These are phyloP conservation scores for Zapornia atra DNA, from an alignment of 2,113 vertebrate species.

Conservation along the genomic window DNA sequence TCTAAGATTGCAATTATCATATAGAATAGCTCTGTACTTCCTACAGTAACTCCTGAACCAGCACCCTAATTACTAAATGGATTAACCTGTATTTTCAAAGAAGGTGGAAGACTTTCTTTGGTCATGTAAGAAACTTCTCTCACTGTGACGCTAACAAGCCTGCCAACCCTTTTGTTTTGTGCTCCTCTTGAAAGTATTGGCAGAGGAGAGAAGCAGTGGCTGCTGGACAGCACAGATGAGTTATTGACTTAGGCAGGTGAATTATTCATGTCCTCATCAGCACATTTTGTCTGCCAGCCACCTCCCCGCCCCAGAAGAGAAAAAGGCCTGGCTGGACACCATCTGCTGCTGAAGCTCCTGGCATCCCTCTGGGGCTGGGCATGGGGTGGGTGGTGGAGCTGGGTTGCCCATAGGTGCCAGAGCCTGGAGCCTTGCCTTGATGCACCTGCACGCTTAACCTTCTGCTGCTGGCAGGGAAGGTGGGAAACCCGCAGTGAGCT, in stretches of 20 bases:
- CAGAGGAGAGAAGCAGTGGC: neutral
- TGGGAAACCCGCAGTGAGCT: neutral
- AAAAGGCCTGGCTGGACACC: neutral
- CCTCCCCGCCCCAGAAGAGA: neutral
- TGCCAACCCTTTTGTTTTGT: neutral
- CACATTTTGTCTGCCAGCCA: neutral
- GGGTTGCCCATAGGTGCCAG: neutral
- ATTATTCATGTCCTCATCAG: neutral
- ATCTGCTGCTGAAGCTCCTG: neutral
- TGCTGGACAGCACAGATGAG: neutral
- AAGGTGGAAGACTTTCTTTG: neutral
- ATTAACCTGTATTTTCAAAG: neutral
- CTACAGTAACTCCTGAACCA: neutral
- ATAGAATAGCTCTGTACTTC: neutral
- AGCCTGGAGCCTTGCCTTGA: neutral
- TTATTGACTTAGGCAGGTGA: neutral
- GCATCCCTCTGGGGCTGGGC: neutral
- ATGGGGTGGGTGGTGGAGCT: fast-evolving
- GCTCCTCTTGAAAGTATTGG: neutral
- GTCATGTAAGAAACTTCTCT: neutral
- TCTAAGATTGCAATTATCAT: neutral
- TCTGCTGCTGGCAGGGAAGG: neutral
- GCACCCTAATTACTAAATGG: neutral
- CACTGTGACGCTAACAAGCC: neutral
- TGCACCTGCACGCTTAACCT: neutral